These are phyloP conservation scores for Pteropus alecto DNA, from an alignment of 2,113 vertebrate species.

Conservation along the genomic window DNA sequence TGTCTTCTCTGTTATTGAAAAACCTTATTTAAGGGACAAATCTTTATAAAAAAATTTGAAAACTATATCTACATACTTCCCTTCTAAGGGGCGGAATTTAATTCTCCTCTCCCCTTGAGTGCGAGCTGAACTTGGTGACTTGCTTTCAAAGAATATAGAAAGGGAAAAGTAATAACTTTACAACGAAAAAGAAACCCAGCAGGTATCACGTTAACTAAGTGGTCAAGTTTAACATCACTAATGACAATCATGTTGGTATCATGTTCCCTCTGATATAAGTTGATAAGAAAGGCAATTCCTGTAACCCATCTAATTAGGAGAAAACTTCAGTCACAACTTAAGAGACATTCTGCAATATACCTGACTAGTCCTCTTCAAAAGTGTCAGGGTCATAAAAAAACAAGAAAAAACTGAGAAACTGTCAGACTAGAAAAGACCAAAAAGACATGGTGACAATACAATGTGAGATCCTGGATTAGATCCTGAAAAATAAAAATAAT, in stretches of 20 bases:
- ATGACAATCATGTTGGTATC: background rate
- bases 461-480: background rate
- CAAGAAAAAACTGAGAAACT: background rate
- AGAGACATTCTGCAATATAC: background rate
- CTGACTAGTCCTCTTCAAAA: background rate
- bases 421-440: background rate
- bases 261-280: background rate
- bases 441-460: background rate
- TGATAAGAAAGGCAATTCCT: background rate
- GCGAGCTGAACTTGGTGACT: background rate
- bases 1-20: conserved; percentile 6
- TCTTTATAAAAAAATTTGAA: background rate
- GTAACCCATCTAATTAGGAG: background rate
- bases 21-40: background rate
- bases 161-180: background rate
- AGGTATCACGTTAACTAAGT: background rate
- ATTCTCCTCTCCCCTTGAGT: background rate
- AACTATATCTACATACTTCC: background rate
- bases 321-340: background rate
- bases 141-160: background rate
- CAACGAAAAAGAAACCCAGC: background rate
- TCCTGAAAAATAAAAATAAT: background rate
- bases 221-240: background rate
- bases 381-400: background rate
- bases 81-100: background rate